phyloP scores from a whole-genome alignment of 2,113 vertebrate species.

The Peucedramus taeniatus region DNA sequence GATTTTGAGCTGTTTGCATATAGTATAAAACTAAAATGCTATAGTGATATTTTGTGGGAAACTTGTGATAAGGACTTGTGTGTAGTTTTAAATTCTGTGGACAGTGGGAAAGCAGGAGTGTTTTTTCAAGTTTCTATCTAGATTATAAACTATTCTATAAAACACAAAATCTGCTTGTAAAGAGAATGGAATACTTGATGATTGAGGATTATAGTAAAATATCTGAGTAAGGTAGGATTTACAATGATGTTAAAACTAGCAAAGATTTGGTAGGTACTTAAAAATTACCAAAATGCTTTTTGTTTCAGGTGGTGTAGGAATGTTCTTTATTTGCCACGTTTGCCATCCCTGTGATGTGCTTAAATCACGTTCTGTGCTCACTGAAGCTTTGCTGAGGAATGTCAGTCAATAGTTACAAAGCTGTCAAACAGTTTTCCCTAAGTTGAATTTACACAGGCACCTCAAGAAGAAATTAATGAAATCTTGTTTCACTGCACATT shows the following conservation, averaged over 20 bases:
- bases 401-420: slow-evolving; percentile 60
- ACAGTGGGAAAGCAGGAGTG: background rate
- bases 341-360: background rate
- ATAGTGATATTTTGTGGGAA: background rate
- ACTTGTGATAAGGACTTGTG: background rate
- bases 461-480: slow-evolving; percentile 46
- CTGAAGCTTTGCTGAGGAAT: slow-evolving; percentile 28
- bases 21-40: background rate
- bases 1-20: background rate
- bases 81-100: background rate
- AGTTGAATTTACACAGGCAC: slow-evolving; percentile 29
- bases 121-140: background rate
- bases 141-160: background rate
- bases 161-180: background rate
- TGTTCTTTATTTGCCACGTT: background rate
- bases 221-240: background rate
- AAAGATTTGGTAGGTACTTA: background rate
- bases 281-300: background rate
- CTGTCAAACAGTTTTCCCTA: slow-evolving; percentile 38
- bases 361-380: background rate
- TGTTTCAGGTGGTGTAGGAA: background rate
- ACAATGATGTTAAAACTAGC: background rate
- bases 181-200: background rate
- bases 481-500: slow-evolving; percentile 35
- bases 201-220: background rate